These are phyloP conservation scores for human (Homo sapiens) DNA, from an alignment of 2,113 vertebrate species.

Conservation along the genomic window DNA sequence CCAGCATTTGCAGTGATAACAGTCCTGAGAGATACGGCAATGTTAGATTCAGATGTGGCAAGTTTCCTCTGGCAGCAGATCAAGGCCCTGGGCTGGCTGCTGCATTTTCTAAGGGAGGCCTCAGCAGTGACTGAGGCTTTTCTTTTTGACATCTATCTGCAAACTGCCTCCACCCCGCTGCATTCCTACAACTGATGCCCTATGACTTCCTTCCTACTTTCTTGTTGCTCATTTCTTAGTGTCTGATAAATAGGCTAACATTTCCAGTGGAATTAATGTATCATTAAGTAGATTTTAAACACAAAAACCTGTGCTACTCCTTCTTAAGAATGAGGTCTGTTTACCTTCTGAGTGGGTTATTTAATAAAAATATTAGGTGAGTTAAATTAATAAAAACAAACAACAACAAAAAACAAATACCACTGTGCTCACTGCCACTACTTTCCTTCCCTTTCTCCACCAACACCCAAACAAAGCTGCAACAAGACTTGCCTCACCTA, in stretches of 20 bases:
- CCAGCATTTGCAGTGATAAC: constrained; percentile 67
- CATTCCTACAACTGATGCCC: not conserved
- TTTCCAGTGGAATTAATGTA: constrained; percentile 15
- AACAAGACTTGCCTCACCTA: not conserved
- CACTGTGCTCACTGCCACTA: not conserved
- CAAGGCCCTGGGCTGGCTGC: constrained; percentile 44
- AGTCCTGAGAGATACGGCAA: constrained; percentile 56
- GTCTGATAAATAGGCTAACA: constrained; percentile 24
- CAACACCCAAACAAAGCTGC: not conserved
- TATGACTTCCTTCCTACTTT: constrained; percentile 22
- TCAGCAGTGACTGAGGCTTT: constrained; percentile 21
- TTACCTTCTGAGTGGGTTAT: constrained; percentile 32
- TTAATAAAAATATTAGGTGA: not conserved
- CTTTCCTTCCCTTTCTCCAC: constrained; percentile 27
- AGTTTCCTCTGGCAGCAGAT: constrained; percentile 62
- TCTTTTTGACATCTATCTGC: constrained; percentile 30
- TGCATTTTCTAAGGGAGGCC: constrained; percentile 48
- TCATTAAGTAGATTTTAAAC: constrained; percentile 42
- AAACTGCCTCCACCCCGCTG: not conserved
- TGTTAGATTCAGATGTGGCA: constrained; percentile 55
- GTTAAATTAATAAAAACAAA: constrained; percentile 1
- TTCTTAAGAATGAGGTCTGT: constrained; percentile 4
- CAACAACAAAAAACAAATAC: not conserved
- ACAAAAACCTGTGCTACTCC: not conserved
- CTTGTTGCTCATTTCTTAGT: not conserved